Conservation (phyloP, 2,797 vertebrate species). For the Urophycis tenuis region DNA sequence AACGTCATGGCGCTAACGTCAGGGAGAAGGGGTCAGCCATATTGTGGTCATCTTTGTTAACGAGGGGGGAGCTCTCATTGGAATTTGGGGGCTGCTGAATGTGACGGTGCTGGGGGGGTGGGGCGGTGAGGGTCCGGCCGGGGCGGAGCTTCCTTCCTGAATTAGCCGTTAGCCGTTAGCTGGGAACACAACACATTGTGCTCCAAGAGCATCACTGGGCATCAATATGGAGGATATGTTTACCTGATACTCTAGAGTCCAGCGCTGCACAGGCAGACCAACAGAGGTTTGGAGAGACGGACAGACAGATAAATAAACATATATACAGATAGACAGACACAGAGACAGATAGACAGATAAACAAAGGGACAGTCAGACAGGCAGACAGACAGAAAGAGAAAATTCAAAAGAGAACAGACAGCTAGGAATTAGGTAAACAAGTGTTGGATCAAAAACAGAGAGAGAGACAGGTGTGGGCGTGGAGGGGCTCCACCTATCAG, state of each 20-base stretch:
- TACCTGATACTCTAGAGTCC: conserved; percentile 87
- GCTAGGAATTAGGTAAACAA: conserved; percentile 44
- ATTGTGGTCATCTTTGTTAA: too few relatives aligned
- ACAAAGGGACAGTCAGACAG: neutral
- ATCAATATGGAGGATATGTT: conserved; percentile 42
- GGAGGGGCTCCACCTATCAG: neutral
- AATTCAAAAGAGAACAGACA: conserved; percentile 49
- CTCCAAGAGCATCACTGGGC: conserved; percentile 17
- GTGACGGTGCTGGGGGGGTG: neutral
- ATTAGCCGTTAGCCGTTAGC: neutral
- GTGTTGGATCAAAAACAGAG: conserved; percentile 35
- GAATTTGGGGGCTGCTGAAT: neutral
- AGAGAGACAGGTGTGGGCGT: conserved; percentile 2
- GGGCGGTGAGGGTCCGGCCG: neutral
- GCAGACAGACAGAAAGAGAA: conserved; percentile 23
- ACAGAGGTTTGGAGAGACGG: conserved; percentile 17
- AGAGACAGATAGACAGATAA: neutral
- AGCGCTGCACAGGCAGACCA: conserved; percentile 75
- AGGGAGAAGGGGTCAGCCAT: neutral
- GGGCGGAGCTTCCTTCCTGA: neutral
- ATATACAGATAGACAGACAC: conserved; percentile 33
- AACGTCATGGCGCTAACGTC: too few relatives aligned
- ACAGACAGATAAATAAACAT: conserved; percentile 45
- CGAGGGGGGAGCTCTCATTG: neutral
- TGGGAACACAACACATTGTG: conserved; percentile 8